Base-by-base conservation (phyloP, 2,797 vertebrate genomes). In the Psittacula derbiana region DNA sequence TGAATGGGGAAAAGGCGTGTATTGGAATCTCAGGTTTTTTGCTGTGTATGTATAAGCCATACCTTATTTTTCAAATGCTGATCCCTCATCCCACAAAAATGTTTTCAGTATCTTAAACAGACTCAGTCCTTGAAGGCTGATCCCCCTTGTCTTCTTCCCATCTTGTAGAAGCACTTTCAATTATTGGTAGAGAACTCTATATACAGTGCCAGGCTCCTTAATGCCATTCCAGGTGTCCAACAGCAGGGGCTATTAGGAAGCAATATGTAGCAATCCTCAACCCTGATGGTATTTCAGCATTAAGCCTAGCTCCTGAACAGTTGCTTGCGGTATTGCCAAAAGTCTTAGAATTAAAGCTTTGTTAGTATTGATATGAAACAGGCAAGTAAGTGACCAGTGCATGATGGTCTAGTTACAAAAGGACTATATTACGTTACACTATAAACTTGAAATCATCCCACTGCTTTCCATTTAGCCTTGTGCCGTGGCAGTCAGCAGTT, bases 181-280 rank as follows among this genome's bases (percentile, higher is more conserved):
- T 66, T 86, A 33, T 31, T 75, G 53, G 33, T 90, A 25, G 27
- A 64, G 38, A 58, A 10, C 40, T 46, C 61, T 44, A 36, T n/a
- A 50, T 65, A 8, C 46, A 38, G 67, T 44, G 60, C 71, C 72
- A 75, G 80, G 43, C 60, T 73, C 67, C 80, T 87, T 74, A 69
- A 60, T 85, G 80, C 92, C 30, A 16, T 71, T 93, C 86, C 92
- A 89, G 78, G 78, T 90, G 96, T 88, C 83, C 82, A 57, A 49
- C 64, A 93, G 83, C 57, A 65, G 71, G 80, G 57, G 50, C 81
- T 93, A 23, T 78, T 85, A 82, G 84, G 80, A 73, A 95, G 78
- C 78, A 72, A 14, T 71, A 71, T 28, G 57, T 33, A 74, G 78
- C 81, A 92, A 58, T 71, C 79, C 78, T 72, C 58, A 90, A 33